A percentile compares a stretch with the other conserved stretches of the same genome.
Conservation (phyloP, 2,888 invertebrate genomes). For the Andrena dorsata region DNA sequence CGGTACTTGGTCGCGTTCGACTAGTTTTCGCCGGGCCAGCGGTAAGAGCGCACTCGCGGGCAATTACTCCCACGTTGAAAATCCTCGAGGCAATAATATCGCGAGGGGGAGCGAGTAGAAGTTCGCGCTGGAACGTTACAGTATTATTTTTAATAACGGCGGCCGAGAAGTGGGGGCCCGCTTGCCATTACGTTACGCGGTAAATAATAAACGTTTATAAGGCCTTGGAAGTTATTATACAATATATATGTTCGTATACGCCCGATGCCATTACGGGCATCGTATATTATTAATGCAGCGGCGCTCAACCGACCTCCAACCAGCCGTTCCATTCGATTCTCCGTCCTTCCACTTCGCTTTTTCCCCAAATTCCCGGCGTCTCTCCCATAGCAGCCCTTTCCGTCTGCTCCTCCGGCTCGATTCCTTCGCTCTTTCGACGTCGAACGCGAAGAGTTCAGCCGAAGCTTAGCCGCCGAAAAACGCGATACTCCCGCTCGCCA, state of each 20-base stretch:
- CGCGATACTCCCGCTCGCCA: not conserved
- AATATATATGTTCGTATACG: slow-evolving; percentile 84
- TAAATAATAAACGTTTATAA: slow-evolving; percentile 85
- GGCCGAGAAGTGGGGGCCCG: slow-evolving; percentile 79
- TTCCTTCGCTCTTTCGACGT: not conserved
- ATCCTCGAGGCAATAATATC: slow-evolving; percentile 61
- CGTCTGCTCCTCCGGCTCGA: not conserved
- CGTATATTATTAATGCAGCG: slow-evolving; percentile 85
- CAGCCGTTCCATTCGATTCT: not conserved
- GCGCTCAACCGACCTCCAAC: slow-evolving; percentile 78
- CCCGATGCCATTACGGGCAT: slow-evolving; percentile 84
- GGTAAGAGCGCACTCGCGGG: not conserved
- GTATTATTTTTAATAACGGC: slow-evolving; percentile 83
- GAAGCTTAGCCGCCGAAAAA: not conserved
- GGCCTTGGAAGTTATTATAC: slow-evolving; percentile 85
- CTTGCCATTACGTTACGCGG: slow-evolving; percentile 84
- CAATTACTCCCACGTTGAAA: slow-evolving; percentile 57
- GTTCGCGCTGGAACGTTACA: slow-evolving; percentile 59
- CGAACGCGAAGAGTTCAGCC: no score
- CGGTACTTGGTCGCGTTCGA: slow-evolving; percentile 1
- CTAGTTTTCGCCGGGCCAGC: slow-evolving; percentile 9
- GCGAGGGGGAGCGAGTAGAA: slow-evolving; percentile 27
- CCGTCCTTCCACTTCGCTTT: not conserved
- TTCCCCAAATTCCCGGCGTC: not conserved
- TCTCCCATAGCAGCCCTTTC: no score